phyloP scores from a whole-genome alignment of 2,888 invertebrate genomes.

The Xestia xanthographa region DNA sequence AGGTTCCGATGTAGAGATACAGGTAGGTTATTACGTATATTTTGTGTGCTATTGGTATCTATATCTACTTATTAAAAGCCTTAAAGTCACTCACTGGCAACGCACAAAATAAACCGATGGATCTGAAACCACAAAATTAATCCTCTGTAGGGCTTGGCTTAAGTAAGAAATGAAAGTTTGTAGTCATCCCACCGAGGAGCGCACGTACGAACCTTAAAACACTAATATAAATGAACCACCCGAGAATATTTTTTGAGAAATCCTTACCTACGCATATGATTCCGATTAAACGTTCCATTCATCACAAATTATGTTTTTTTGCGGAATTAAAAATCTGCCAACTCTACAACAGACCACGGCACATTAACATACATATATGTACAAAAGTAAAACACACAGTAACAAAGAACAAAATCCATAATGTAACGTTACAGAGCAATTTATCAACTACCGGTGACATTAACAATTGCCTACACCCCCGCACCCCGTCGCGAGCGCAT shows the following conservation, averaged over 20 bases:
- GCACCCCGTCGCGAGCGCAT: conserved; percentile 57
- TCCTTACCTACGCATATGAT: background rate
- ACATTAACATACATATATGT: conserved; percentile 16
- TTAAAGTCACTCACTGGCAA: background rate
- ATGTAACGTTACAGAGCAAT: conserved; percentile 49
- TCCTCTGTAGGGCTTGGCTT: no score
- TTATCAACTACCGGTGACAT: conserved; percentile 61
- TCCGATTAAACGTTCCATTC: background rate
- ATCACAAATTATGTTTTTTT: no score
- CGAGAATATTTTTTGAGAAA: background rate
- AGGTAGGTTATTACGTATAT: background rate
- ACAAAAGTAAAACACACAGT: conserved; percentile 8
- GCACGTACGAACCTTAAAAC: background rate
- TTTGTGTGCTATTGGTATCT: no score
- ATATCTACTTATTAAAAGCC: background rate
- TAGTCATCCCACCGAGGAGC: background rate
- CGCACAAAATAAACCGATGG: background rate
- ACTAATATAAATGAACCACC: background rate
- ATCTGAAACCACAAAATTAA: background rate
- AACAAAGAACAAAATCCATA: conserved; percentile 54
- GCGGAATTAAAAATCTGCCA: background rate
- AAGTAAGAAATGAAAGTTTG: background rate
- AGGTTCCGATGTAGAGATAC: background rate
- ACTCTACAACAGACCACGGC: background rate
- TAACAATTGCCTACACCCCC: conserved; percentile 61